phyloP scores from a whole-genome alignment of 2,797 vertebrate genomes.

The Bradypodion pumilum region DNA sequence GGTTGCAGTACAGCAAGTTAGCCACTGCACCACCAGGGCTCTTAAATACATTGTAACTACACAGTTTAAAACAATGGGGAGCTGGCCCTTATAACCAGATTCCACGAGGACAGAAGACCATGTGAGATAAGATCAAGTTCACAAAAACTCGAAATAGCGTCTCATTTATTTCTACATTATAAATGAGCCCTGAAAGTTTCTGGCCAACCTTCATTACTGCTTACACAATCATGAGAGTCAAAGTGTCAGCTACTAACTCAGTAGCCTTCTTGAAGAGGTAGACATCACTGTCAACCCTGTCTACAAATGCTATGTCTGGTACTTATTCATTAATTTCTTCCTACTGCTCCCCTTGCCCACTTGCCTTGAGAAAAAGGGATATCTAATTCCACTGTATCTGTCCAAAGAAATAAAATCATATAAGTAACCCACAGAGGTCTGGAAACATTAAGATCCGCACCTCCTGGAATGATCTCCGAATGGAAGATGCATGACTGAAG shows the following conservation, averaged over 20 bases:
- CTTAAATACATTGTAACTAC: too few relatives aligned
- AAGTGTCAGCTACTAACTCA: too few relatives aligned
- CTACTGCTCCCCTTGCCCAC: slow-evolving; percentile 20
- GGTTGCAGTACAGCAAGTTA: too few relatives aligned
- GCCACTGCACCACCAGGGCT: too few relatives aligned
- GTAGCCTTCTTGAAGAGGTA: slow-evolving; percentile 5
- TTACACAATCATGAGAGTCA: background rate
- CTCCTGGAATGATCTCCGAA: slow-evolving; percentile 13
- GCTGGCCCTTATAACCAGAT: too few relatives aligned
- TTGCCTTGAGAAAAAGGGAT: background rate
- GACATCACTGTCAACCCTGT: slow-evolving; percentile 27
- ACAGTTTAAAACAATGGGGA: too few relatives aligned
- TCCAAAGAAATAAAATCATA: slow-evolving; percentile 39
- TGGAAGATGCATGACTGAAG: slow-evolving; percentile 5
- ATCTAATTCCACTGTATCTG: background rate
- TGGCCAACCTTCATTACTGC: background rate
- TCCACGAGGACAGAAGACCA: too few relatives aligned
- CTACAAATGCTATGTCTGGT: background rate
- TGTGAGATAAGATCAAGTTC: too few relatives aligned
- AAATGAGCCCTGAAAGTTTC: background rate
- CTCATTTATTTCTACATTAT: too few relatives aligned
- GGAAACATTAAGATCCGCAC: slow-evolving; percentile 55
- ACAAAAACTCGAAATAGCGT: too few relatives aligned
- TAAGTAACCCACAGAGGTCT: slow-evolving; percentile 41
- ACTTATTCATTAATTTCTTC: slow-evolving; percentile 43